A percentile compares a stretch with the other conserved stretches of the same genome.
phyloP scores from a whole-genome alignment of 2,113 vertebrate genomes.

The Callipepla squamata region DNA sequence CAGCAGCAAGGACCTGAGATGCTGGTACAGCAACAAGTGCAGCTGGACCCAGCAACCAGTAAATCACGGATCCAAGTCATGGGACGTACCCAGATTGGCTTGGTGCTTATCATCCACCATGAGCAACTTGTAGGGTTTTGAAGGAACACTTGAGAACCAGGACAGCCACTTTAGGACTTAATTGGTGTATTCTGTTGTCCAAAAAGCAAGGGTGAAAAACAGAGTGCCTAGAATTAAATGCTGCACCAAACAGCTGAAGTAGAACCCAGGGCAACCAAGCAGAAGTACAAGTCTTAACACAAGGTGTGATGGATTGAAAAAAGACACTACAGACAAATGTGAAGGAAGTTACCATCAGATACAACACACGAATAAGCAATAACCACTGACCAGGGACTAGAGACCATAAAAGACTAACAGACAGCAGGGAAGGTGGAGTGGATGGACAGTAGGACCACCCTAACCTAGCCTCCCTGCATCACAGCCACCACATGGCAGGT shows the following conservation, averaged over 20 bases:
- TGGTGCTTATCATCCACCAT: neutral
- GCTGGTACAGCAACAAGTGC: neutral
- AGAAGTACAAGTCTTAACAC: neutral
- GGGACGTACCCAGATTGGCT: neutral
- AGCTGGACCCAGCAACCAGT: neutral
- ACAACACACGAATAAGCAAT: constrained; percentile 17
- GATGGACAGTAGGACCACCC: neutral
- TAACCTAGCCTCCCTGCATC: neutral
- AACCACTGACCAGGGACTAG: neutral
- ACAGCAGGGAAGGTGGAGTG: constrained; percentile 55
- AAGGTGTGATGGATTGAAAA: neutral
- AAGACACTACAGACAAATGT: neutral
- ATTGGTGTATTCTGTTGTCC: neutral
- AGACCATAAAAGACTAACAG: neutral
- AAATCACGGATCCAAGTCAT: neutral
- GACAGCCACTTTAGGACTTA: neutral
- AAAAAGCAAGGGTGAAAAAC: rapidly evolving
- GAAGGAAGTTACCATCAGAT: neutral
- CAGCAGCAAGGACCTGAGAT: rapidly evolving
- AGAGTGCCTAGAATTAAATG: neutral
- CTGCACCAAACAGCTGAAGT: neutral
- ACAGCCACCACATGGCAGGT: neutral
- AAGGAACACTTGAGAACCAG: neutral
- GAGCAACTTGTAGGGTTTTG: neutral
- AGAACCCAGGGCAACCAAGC: neutral